phyloP scores from a whole-genome alignment of 1,140 invertebrate species.

The Brachionus koreanus region DNA sequence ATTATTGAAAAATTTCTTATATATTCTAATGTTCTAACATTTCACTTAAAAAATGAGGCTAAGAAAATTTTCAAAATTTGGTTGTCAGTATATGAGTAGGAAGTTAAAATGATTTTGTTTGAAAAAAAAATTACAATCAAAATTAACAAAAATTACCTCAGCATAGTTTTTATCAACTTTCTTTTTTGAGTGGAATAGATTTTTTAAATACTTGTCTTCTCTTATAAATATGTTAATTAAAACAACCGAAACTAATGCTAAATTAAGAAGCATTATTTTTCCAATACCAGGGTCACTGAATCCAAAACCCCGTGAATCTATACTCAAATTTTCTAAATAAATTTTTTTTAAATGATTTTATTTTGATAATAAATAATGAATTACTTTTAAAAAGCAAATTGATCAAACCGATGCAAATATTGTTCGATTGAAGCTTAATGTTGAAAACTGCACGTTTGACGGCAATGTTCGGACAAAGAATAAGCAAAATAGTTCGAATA shows the following conservation, averaged over 20 bases:
- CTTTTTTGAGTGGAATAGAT: neutral
- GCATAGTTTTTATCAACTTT: neutral
- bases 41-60: too few relatives aligned
- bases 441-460: constrained; percentile 22
- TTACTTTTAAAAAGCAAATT: neutral
- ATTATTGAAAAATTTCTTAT: too few relatives aligned
- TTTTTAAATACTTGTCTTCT: constrained; percentile 61
- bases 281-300: constrained; percentile 56
- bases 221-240: constrained; percentile 61
- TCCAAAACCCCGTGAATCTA: neutral
- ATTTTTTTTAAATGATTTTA: neutral
- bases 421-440: constrained; percentile 6
- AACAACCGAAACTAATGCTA: constrained; percentile 61
- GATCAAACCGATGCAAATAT: neutral
- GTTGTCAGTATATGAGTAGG: too few relatives aligned
- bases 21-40: too few relatives aligned
- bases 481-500: neutral
- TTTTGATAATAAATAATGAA: neutral
- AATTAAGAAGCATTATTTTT: constrained; percentile 61
- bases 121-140: too few relatives aligned
- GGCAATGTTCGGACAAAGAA: constrained; percentile 37
- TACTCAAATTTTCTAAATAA: neutral
- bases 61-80: too few relatives aligned
- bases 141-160: constrained; percentile 23
- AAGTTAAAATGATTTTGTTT: too few relatives aligned